Conservation (phyloP, 1,140 invertebrate species). For the Eubasilissa regina region DNA sequence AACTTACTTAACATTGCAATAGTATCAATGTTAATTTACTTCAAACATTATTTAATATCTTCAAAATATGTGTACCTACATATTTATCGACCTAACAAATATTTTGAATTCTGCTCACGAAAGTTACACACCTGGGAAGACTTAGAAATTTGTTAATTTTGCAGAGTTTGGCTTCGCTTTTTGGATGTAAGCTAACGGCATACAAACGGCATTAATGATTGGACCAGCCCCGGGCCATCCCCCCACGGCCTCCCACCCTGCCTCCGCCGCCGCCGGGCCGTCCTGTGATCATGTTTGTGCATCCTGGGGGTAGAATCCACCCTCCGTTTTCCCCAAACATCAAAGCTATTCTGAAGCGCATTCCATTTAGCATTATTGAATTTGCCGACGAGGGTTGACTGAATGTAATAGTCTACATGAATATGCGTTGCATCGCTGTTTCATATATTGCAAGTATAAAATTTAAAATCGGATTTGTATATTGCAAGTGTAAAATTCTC, state of each 20-base stretch:
- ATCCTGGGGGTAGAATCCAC: conserved; percentile 25
- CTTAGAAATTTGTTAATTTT: conserved; percentile 43
- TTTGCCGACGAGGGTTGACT: conserved; percentile 43
- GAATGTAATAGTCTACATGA: background rate
- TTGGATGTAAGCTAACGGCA: conserved; percentile 22
- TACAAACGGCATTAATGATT: conserved; percentile 40
- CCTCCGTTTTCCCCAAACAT: conserved; percentile 42
- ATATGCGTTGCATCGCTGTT: background rate
- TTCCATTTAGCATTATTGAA: conserved; percentile 55
- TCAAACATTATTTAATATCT: background rate
- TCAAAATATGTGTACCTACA: background rate
- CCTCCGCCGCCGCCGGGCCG: background rate
- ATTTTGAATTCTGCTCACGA: conserved; percentile 13
- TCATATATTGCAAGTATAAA: background rate
- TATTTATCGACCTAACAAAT: conserved; percentile 28
- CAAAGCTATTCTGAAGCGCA: conserved; percentile 56
- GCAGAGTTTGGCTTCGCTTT: conserved; percentile 33
- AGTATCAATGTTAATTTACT: background rate
- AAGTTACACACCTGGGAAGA: conserved; percentile 34
- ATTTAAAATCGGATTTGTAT: conserved; percentile 19
- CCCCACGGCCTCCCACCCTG: background rate
- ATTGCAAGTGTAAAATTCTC: background rate
- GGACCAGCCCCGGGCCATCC: background rate
- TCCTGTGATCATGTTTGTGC: conserved; percentile 46
- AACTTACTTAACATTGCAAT: too few species aligned